These are phyloP conservation scores for Otolemur crassicaudatus DNA, from an alignment of 2,797 vertebrate genomes.

Conservation along the genomic window DNA sequence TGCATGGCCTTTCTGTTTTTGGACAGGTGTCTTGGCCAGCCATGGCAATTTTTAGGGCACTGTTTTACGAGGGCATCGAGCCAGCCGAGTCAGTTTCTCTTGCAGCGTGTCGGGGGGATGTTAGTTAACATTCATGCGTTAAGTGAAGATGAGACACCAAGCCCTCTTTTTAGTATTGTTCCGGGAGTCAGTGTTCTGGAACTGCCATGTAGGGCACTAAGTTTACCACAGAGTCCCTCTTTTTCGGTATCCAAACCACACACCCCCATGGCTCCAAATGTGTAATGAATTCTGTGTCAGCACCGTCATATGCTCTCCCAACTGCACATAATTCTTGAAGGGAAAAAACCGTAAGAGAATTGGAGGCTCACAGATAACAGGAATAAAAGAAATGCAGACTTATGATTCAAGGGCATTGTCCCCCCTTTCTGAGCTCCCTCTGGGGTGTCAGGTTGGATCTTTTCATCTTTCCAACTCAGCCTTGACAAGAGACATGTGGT, in stretches of 20 bases:
- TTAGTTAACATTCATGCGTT: neutral
- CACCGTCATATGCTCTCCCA: accelerated
- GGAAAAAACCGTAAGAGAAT: neutral
- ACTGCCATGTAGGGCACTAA: accelerated
- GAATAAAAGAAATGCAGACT: accelerated
- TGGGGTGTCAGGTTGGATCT: accelerated
- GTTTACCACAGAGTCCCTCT: neutral
- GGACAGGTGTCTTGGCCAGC: neutral
- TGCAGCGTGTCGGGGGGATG: neutral
- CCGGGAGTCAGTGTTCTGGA: neutral
- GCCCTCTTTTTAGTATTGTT: neutral
- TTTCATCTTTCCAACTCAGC: neutral
- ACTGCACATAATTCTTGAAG: neutral
- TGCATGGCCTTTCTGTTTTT: neutral
- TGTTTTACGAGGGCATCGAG: neutral
- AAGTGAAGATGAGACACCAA: neutral
- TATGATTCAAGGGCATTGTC: neutral
- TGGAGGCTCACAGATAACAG: neutral
- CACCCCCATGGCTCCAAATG: neutral
- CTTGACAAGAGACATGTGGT: neutral
- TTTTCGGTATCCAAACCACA: neutral
- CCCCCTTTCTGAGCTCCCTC: neutral
- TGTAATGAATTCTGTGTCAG: accelerated
- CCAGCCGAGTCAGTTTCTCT: neutral
- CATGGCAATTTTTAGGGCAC: neutral